Percentiles rank a stretch among this genome's conserved stretches.
Conservation (phyloP, 2,113 vertebrate species). For the Apteryx owenii region DNA sequence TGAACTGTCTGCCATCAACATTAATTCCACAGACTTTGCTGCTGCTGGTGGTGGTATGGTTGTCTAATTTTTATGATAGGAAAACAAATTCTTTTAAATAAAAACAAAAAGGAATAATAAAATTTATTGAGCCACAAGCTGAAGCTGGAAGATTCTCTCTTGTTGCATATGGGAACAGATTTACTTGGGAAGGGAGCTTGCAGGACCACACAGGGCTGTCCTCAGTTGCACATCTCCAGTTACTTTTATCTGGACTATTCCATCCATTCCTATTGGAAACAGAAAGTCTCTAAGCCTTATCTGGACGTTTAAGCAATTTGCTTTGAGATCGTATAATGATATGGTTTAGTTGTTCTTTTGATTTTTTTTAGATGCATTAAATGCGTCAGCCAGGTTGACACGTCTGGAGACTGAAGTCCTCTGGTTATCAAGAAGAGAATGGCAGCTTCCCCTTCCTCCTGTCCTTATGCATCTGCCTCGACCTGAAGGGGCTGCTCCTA, state of each 20-base stretch:
- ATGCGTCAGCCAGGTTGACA: background rate
- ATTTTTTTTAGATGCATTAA: slow-evolving; percentile 33
- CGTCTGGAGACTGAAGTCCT: slow-evolving; percentile 14
- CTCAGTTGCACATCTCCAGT: slow-evolving; percentile 1
- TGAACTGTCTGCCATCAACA: slow-evolving; percentile 73
- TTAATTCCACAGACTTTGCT: slow-evolving; percentile 78
- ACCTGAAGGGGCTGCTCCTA: background rate
- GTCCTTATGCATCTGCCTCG: background rate
- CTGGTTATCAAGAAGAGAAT: background rate
- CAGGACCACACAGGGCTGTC: slow-evolving; percentile 10
- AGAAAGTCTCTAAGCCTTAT: slow-evolving; percentile 22
- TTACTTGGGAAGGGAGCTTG: slow-evolving; percentile 54
- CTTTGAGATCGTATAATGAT: background rate
- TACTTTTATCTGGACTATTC: slow-evolving; percentile 30
- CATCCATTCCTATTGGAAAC: background rate
- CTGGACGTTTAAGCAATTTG: slow-evolving; percentile 2
- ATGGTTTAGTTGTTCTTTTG: slow-evolving; percentile 23
- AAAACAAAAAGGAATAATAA: slow-evolving; percentile 81
- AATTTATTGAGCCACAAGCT: slow-evolving; percentile 79
- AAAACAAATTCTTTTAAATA: slow-evolving; percentile 83
- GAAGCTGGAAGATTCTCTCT: slow-evolving; percentile 70
- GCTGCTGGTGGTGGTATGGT: slow-evolving; percentile 76
- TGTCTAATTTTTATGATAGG: slow-evolving; percentile 81
- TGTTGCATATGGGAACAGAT: slow-evolving; percentile 50
- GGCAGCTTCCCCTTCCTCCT: background rate